A percentile compares a stretch with the other conserved stretches of the same genome.
phyloP scores from a whole-genome alignment of 2,113 vertebrate genomes.

The Nycticebus coucang region DNA sequence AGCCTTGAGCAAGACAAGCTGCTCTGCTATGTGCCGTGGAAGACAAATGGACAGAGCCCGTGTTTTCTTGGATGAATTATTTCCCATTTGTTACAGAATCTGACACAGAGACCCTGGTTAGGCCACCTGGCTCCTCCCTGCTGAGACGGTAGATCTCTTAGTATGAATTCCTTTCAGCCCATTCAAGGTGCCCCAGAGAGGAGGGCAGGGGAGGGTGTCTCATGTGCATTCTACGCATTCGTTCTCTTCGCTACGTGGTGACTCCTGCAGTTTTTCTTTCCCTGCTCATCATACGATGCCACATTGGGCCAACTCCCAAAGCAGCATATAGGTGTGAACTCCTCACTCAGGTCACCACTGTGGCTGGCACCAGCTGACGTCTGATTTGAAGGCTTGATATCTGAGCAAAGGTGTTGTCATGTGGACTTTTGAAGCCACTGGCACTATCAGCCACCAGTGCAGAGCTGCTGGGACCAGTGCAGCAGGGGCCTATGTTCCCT shows the following conservation, averaged over 20 bases:
- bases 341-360: background rate
- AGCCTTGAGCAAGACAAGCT: constrained; percentile 46
- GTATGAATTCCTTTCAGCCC: background rate
- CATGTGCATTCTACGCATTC: background rate
- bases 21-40: background rate
- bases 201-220: background rate
- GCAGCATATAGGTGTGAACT: background rate
- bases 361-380: background rate
- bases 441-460: background rate
- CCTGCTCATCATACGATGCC: background rate
- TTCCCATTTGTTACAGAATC: constrained; percentile 21
- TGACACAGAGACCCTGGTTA: background rate
- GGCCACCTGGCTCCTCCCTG: background rate
- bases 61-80: background rate
- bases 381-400: background rate
- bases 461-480: background rate
- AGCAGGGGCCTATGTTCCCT: background rate
- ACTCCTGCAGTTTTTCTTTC: background rate
- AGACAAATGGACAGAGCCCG: background rate
- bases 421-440: background rate
- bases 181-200: background rate
- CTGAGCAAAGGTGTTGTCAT: background rate
- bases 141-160: constrained; percentile 1
- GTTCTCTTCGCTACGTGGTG: background rate
- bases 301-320: background rate